Evolutionary conservation across 2,888 invertebrate genomes (phyloP), one percentile per base, ranked within the genome.

Genomic region (Cryptocheilus praepositus): DNA sequence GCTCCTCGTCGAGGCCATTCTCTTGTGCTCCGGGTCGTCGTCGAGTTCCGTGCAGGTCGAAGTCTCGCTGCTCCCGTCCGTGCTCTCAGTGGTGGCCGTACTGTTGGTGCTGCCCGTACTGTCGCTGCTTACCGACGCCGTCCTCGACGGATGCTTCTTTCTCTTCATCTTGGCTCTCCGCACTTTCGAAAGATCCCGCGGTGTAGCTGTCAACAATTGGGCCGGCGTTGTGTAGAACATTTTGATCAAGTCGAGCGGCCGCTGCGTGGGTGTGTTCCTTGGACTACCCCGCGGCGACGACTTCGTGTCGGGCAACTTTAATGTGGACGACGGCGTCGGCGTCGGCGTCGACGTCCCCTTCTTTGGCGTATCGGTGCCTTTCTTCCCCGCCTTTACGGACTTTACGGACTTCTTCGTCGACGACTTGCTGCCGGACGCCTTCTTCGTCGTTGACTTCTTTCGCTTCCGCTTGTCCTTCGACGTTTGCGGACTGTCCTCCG

Each of bases 1-100:
- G 81, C 95, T 95, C 82, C 94, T 94, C 71, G 94, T 95, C 65
- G 94, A 94, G 56, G 91, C 91, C 89, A 92, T 91, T 81, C 92
- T 91, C 78, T 92, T 91, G 46, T 84, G 86, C 49, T 84, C 86
- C n/a, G 76, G 74, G 53, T 92, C 91, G 63, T 92, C 92, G 62
- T 89, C 88, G 60, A 82, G 81, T 16, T 89, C 88, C 75, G 90
- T 90, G 75, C 79, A 88, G 70, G 81, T 87, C 61, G 86, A 89
- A 74, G 80, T 82, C 5, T 82, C 82, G 15, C 84, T 85, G 15
- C 84, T 85, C 21, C 84, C 85, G 64, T 85, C 84, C n/a, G 82
- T 77, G 51, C 82, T 86, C 1, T 76, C 84, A 0, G 81, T 84
- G 19, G 84, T 85, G 16, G 85, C 82, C 22, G 82, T 82, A 57